phyloP scores from a whole-genome alignment of 2,888 invertebrate species.

The Drosophila suboccidentalis region DNA sequence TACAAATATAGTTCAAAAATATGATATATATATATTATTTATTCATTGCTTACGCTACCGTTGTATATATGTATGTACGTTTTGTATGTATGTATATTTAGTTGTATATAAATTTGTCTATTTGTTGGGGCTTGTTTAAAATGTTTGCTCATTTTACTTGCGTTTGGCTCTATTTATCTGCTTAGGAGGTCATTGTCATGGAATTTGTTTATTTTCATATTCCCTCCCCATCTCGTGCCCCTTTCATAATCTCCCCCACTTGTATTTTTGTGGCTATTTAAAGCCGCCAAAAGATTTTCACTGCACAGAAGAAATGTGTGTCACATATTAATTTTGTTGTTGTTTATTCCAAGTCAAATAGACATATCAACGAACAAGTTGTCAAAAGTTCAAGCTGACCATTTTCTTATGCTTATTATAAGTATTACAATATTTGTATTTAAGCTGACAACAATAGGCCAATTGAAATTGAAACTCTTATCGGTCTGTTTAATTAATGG shows the following conservation, averaged over 20 bases:
- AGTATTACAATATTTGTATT: not conserved
- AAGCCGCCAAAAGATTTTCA: conserved; percentile 8
- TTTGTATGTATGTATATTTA: not conserved
- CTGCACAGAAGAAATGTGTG: conserved; percentile 28
- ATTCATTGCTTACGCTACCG: conserved; percentile 1
- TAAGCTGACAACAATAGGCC: not conserved
- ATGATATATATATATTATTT: conserved; percentile 32
- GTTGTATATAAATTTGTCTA: conserved; percentile 19
- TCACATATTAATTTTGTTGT: conserved; percentile 15
- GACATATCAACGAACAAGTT: not conserved
- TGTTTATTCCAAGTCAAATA: not conserved
- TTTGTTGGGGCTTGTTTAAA: conserved; percentile 40
- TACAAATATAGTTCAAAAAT: conserved; percentile 28
- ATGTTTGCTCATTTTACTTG: conserved; percentile 60
- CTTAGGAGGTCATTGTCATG: conserved; percentile 72
- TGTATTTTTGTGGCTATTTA: conserved; percentile 12
- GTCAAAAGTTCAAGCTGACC: not conserved
- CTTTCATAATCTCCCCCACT: not conserved
- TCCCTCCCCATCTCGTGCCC: not conserved
- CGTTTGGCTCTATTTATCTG: conserved; percentile 56
- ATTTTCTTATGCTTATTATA: not conserved
- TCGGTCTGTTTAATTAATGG: not conserved
- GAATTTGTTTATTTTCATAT: conserved; percentile 63
- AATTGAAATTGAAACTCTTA: conserved; percentile 11
- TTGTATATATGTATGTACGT: conserved; percentile 1